Evolutionary conservation across 1,140 invertebrate species (phyloP).

Genomic region (Drosophila obscura): DNA sequence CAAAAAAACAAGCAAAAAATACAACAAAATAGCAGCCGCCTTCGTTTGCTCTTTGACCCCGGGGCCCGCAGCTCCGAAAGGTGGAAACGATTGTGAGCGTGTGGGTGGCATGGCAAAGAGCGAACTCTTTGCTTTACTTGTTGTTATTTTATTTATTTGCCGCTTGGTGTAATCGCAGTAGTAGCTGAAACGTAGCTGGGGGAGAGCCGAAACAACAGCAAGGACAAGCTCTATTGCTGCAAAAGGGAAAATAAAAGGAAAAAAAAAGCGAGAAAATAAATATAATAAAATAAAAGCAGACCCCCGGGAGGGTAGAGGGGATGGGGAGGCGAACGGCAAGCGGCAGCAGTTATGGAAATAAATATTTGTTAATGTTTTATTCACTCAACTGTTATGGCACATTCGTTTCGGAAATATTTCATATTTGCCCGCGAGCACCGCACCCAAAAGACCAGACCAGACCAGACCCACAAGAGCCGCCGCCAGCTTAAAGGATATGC

Average conservation of each 20-base stretch:
- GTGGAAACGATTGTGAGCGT: conserved; percentile 61
- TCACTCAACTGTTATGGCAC: conserved; percentile 55
- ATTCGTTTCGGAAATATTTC: conserved; percentile 61
- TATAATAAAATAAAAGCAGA: conserved; percentile 55
- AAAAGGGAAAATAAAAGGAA: not conserved
- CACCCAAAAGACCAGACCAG: not conserved
- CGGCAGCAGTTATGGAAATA: conserved; percentile 47
- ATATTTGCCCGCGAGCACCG: conserved; percentile 33
- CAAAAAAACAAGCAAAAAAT: conserved; percentile 4
- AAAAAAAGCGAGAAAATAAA: conserved; percentile 34
- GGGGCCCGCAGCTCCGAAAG: conserved; percentile 6
- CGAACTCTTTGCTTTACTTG: too few relatives aligned
- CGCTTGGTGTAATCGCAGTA: conserved; percentile 64
- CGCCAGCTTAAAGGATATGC: conserved; percentile 32
- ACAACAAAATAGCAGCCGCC: not conserved
- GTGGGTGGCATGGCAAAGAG: conserved; percentile 21
- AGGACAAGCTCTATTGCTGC: conserved; percentile 42
- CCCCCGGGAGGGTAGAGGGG: conserved; percentile 3
- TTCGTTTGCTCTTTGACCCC: conserved; percentile 35
- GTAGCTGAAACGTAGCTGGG: conserved; percentile 1
- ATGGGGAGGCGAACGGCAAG: conserved; percentile 4
- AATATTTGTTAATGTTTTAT: conserved; percentile 64
- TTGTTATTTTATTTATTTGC: conserved; percentile 70
- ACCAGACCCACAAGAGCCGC: not conserved
- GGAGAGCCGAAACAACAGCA: conserved; percentile 13